Conservation (phyloP, 2,888 invertebrate species). For the Orthosia cruda region DNA sequence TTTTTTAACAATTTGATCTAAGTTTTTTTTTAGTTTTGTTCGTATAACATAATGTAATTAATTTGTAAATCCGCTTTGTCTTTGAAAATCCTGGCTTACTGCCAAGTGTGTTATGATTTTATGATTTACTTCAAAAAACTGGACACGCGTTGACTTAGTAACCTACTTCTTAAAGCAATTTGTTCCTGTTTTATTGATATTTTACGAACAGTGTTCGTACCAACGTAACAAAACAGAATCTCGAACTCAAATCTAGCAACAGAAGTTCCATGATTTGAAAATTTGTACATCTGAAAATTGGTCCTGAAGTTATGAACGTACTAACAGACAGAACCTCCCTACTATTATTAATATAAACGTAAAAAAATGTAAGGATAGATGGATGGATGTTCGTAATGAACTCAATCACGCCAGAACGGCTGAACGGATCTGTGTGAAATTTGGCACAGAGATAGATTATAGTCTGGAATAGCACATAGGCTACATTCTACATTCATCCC, state of each 20-base stretch:
- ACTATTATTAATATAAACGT: too few species aligned
- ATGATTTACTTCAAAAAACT: conserved; percentile 28
- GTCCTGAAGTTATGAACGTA: not conserved
- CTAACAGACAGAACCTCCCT: too few species aligned
- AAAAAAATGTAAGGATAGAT: too few species aligned
- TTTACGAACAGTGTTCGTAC: not conserved
- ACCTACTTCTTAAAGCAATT: conserved; percentile 12
- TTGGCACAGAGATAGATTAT: too few species aligned
- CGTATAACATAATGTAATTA: too few species aligned
- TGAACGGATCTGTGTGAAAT: too few species aligned
- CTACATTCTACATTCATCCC: too few species aligned
- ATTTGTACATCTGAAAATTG: not conserved
- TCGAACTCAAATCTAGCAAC: not conserved
- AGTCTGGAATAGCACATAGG: too few species aligned
- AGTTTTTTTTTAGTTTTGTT: too few species aligned
- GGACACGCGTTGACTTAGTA: conserved; percentile 11
- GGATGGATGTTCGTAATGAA: too few species aligned
- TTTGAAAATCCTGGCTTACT: conserved; percentile 18
- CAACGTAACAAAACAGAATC: not conserved
- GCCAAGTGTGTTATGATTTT: conserved; percentile 23
- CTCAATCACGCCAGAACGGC: too few species aligned
- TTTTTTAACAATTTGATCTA: too few species aligned
- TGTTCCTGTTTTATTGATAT: conserved; percentile 5
- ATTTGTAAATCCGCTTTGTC: not conserved
- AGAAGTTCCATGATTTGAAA: not conserved